Evolutionary conservation across 2,888 invertebrate genomes (phyloP).

Genomic region (Limnephilus marmoratus): DNA sequence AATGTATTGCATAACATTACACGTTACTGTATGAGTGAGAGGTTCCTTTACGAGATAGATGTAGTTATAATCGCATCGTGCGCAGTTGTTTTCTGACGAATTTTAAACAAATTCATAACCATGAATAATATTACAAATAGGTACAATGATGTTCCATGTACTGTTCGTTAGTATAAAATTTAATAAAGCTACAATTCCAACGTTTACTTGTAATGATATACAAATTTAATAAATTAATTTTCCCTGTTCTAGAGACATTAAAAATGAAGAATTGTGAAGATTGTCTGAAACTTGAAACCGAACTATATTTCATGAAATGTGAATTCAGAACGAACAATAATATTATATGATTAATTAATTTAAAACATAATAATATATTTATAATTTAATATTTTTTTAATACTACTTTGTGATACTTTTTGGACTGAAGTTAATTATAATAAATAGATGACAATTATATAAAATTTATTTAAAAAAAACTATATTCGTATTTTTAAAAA

Average conservation of each 20-base stretch:
- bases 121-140: no score
- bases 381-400: background rate
- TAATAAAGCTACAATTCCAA: background rate
- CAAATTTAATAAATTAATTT: background rate
- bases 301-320: background rate
- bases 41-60: background rate
- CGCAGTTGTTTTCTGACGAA: background rate
- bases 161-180: background rate
- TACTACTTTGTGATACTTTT: background rate
- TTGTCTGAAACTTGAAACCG: conserved; percentile 43
- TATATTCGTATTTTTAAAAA: background rate
- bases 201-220: background rate
- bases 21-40: background rate
- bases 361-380: background rate
- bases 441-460: background rate
- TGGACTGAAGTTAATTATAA: background rate
- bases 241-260: background rate
- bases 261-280: conserved; percentile 64
- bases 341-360: background rate
- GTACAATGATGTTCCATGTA: background rate
- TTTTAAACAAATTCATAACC: background rate
- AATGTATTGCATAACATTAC: no score
- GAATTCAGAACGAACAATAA: background rate
- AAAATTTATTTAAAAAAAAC: background rate
- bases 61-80: background rate